These are phyloP conservation scores for Ectropis grisescens DNA, from an alignment of 1,140 invertebrate species.

Conservation along the genomic window DNA sequence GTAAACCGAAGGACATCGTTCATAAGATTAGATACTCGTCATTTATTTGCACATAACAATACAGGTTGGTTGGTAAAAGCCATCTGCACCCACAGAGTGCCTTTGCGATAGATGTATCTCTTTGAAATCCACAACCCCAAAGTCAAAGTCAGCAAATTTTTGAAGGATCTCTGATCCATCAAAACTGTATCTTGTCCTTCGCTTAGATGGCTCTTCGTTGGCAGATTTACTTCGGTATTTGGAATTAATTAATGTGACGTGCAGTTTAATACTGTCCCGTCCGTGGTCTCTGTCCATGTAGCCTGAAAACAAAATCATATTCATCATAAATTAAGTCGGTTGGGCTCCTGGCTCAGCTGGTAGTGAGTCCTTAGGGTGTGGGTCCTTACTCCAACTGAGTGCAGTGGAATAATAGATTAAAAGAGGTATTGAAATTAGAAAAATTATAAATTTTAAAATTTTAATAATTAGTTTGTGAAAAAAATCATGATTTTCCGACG, in stretches of 20 bases:
- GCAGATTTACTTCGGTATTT: constrained; percentile 41
- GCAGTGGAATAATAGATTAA: too few relatives aligned
- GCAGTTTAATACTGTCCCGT: constrained; percentile 52
- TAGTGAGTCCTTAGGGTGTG: too few relatives aligned
- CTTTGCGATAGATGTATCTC: constrained; percentile 61
- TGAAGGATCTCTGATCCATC: constrained; percentile 59
- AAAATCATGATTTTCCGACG: too few relatives aligned
- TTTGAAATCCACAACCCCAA: constrained; percentile 52
- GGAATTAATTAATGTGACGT: constrained; percentile 59
- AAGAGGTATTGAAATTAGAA: too few relatives aligned
- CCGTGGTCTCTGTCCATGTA: constrained; percentile 38
- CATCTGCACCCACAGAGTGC: constrained; percentile 41
- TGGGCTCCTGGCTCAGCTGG: too few relatives aligned
- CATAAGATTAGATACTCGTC: too few relatives aligned
- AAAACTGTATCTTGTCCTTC: constrained; percentile 32
- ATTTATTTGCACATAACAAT: constrained; percentile 28
- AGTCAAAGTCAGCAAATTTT: constrained; percentile 60
- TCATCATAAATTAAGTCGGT: too few relatives aligned
- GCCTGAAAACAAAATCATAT: constrained; percentile 32
- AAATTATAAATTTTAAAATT: too few relatives aligned
- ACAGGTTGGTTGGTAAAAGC: constrained; percentile 63
- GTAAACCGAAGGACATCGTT: too few relatives aligned
- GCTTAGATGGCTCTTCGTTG: constrained; percentile 7
- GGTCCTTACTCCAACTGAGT: too few relatives aligned
- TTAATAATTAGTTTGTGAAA: too few relatives aligned